These are phyloP conservation scores for Brachyptera risi DNA, from an alignment of 2,888 invertebrate species.

Conservation along the genomic window DNA sequence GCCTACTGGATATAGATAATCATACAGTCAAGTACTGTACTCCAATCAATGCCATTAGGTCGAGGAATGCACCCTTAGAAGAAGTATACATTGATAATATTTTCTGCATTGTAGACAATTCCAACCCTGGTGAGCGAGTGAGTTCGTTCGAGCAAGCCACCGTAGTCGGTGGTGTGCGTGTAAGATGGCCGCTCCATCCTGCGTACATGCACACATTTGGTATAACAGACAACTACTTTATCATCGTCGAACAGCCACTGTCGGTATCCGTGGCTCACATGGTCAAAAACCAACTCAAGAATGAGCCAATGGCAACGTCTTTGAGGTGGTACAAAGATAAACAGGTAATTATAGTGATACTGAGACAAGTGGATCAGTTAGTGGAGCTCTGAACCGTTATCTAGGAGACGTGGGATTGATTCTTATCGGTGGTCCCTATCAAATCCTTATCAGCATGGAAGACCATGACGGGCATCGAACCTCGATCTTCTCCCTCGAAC, in stretches of 20 bases:
- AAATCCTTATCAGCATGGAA: too few relatives aligned
- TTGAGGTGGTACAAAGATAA: constrained; percentile 73
- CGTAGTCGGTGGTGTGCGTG: constrained; percentile 65
- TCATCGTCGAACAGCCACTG: constrained; percentile 87
- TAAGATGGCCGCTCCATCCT: constrained; percentile 75
- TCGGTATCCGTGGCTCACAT: constrained; percentile 62
- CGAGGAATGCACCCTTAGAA: too few relatives aligned
- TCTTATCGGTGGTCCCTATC: too few relatives aligned
- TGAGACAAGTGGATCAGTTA: too few relatives aligned
- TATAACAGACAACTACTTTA: constrained; percentile 79
- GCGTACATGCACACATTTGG: constrained; percentile 94
- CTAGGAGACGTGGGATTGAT: too few relatives aligned
- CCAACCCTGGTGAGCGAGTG: not conserved
- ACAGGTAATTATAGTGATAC: constrained; percentile 56
- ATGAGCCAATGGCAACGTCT: constrained; percentile 61
- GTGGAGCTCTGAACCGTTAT: too few relatives aligned
- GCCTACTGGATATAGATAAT: too few relatives aligned
- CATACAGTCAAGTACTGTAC: too few relatives aligned
- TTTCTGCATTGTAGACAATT: not conserved
- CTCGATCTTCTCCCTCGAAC: too few relatives aligned
- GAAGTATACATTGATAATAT: not conserved
- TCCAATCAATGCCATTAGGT: too few relatives aligned
- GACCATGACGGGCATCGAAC: too few relatives aligned
- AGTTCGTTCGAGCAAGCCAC: constrained; percentile 47
- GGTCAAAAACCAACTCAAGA: constrained; percentile 56